A percentile compares a stretch with the other conserved stretches of the same genome.
Evolutionary conservation across 1,140 invertebrate genomes (phyloP).

Genomic region (Geopemphigus sp.): DNA sequence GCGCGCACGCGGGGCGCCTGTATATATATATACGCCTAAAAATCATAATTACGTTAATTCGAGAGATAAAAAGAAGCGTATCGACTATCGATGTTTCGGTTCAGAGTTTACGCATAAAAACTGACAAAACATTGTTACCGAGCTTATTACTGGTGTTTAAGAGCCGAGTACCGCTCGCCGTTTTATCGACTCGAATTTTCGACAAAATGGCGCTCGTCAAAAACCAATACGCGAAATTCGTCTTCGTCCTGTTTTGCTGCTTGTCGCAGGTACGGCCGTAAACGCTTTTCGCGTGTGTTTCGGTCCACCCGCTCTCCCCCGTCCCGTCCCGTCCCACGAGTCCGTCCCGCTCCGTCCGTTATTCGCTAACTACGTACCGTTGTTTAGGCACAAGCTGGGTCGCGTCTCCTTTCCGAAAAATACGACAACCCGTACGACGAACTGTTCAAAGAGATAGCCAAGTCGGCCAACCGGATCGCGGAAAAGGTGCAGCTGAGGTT

Average conservation of each 20-base stretch:
- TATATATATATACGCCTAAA: not conserved
- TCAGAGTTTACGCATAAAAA: constrained; percentile 49
- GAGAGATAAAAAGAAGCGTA: constrained; percentile 36
- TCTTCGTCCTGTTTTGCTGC: constrained; percentile 29
- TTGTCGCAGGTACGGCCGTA: constrained; percentile 5
- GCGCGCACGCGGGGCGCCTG: too few relatives aligned
- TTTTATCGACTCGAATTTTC: not conserved
- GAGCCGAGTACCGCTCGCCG: constrained; percentile 3
- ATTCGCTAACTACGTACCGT: too few relatives aligned
- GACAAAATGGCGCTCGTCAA: constrained; percentile 12
- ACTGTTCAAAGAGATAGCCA: not conserved
- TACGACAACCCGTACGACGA: constrained; percentile 25
- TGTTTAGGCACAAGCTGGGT: constrained; percentile 3
- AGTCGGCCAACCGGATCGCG: not conserved
- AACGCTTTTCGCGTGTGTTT: too few relatives aligned
- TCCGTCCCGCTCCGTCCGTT: too few relatives aligned
- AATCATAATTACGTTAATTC: not conserved
- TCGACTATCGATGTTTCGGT: constrained; percentile 34
- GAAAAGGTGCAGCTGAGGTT: constrained; percentile 9
- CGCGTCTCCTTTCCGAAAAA: not conserved
- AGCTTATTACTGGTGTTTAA: constrained; percentile 31
- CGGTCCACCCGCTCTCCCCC: too few relatives aligned
- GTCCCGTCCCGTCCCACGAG: too few relatives aligned
- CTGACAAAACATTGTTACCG: constrained; percentile 32
- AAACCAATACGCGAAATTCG: constrained; percentile 10